phyloP scores from a whole-genome alignment of 2,113 vertebrate genomes.

The Pogona vitticeps region DNA sequence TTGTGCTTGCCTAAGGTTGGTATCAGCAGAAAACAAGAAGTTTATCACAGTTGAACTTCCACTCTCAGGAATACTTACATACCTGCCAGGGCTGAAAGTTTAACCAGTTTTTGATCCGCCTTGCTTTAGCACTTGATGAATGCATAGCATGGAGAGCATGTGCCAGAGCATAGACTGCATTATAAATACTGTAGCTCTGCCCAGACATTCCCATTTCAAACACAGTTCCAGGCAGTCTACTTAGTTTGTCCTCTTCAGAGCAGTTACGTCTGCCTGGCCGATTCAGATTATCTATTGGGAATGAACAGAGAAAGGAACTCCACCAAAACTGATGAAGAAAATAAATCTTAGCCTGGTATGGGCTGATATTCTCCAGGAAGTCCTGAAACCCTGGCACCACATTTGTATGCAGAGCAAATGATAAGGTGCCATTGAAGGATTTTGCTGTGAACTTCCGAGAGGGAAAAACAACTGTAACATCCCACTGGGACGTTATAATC shows the following conservation, averaged over 20 bases:
- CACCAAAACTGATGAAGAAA: background rate
- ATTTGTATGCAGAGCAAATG: background rate
- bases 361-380: background rate
- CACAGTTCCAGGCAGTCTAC: background rate
- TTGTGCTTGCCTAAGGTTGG: too few species aligned
- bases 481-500: background rate
- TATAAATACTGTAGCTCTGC: too few species aligned
- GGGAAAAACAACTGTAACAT: background rate
- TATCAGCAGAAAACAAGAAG: too few species aligned
- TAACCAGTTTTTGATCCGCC: too few species aligned
- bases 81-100: background rate
- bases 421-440: background rate
- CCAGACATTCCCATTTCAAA: background rate
- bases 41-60: too few species aligned
- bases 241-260: background rate
- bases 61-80: background rate
- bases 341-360: background rate
- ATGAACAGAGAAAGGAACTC: background rate
- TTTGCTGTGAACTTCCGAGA: background rate
- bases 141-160: background rate
- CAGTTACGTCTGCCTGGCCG: rapidly evolving
- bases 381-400: background rate
- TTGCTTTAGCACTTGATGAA: background rate
- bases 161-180: too few species aligned
- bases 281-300: background rate